These are phyloP conservation scores for Caenorhabditis doughertyi DNA, from an alignment of 2,888 invertebrate genomes.

Conservation along the genomic window DNA sequence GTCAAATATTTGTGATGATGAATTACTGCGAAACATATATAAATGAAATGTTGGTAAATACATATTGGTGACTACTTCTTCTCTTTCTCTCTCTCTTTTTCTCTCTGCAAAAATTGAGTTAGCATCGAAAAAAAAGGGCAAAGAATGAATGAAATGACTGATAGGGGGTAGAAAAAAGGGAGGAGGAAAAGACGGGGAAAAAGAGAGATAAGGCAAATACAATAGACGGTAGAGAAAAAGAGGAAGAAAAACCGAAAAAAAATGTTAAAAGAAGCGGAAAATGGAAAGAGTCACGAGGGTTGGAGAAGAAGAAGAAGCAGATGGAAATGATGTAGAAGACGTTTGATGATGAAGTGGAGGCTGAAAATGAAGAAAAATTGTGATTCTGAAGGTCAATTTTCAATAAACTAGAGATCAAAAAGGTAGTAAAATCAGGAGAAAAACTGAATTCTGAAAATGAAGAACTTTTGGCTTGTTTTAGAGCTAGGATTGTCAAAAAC, in stretches of 20 bases:
- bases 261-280: slow-evolving; percentile 8
- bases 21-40: slow-evolving; percentile 12
- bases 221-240: not conserved
- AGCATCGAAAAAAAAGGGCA: not conserved
- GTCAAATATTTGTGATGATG: not conserved
- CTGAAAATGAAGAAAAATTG: slow-evolving; percentile 10
- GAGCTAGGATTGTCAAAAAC: too few relatives aligned
- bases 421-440: too few relatives aligned
- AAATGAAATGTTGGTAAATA: not conserved
- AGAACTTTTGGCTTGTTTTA: too few relatives aligned
- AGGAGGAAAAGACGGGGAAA: slow-evolving; percentile 15
- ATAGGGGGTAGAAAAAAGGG: not conserved
- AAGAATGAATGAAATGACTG: not conserved
- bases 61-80: not conserved
- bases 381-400: too few relatives aligned
- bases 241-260: not conserved
- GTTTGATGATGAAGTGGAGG: not conserved
- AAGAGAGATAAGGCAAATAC: slow-evolving; percentile 12
- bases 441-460: too few relatives aligned
- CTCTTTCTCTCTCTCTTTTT: not conserved
- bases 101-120: slow-evolving; percentile 7
- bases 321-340: not conserved
- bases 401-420: too few relatives aligned
- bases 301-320: not conserved
- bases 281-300: not conserved